A percentile compares a stretch with the other conserved stretches of the same genome.
These are phyloP conservation scores for Pseudorhiza aurosa DNA, from an alignment of 30 jellyfish, hydroid and myxozoan species.

Conservation along the genomic window DNA sequence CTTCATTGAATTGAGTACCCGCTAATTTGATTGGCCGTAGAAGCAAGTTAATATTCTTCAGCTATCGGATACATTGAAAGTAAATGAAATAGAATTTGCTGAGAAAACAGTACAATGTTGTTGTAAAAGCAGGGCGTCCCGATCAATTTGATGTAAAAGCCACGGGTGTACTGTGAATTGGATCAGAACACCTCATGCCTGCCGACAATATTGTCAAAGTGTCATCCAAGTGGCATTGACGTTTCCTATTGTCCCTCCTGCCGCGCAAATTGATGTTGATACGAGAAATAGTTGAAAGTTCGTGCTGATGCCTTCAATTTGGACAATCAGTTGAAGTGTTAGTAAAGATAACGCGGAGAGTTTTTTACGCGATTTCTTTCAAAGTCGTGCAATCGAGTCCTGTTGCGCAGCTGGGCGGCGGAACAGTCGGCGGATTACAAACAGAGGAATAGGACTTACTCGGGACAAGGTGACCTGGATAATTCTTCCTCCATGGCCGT, in stretches of 20 bases:
- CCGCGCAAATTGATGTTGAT: slow-evolving; percentile 70
- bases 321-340: slow-evolving; percentile 57
- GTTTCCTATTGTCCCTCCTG: slow-evolving; percentile 73
- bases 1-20: background rate
- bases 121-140: slow-evolving; percentile 71
- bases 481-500: slow-evolving; percentile 43
- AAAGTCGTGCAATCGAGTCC: slow-evolving; percentile 45
- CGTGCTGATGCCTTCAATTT: slow-evolving; percentile 36
- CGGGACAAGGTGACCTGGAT: slow-evolving; percentile 69
- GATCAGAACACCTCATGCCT: slow-evolving; percentile 54
- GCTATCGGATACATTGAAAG: background rate
- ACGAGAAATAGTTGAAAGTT: slow-evolving; percentile 45
- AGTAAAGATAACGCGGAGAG: slow-evolving; percentile 38
- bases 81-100: background rate
- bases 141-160: slow-evolving; percentile 37
- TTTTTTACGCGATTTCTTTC: slow-evolving; percentile 26
- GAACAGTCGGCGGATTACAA: slow-evolving; percentile 54
- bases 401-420: slow-evolving; percentile 56
- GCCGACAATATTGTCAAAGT: slow-evolving; percentile 73
- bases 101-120: slow-evolving; percentile 54
- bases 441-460: slow-evolving; percentile 33
- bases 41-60: background rate
- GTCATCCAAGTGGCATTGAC: slow-evolving; percentile 59
- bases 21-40: background rate
- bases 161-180: slow-evolving; percentile 64